Evolutionary conservation across 1,140 invertebrate genomes (phyloP).

Genomic region (Mycetomoellerius zeteki): DNA sequence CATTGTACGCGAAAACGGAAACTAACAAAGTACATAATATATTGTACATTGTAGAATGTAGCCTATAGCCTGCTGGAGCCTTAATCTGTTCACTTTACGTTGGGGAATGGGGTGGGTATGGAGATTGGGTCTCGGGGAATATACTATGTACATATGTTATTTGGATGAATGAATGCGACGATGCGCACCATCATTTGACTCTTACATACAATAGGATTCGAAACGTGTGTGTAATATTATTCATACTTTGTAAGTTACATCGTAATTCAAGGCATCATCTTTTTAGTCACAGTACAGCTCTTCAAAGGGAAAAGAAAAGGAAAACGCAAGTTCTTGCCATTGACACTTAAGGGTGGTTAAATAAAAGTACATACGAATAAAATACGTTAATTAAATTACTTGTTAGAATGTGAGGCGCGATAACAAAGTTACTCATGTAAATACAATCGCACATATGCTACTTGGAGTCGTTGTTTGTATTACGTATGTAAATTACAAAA

Average conservation of each 20-base stretch:
- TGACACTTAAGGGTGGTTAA: slow-evolving; percentile 30
- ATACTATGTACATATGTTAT: slow-evolving; percentile 87
- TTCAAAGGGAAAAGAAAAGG: slow-evolving; percentile 10
- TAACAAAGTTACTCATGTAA: slow-evolving; percentile 77
- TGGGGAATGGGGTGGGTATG: slow-evolving; percentile 70
- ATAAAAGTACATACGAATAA: slow-evolving; percentile 55
- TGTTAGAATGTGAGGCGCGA: slow-evolving; percentile 66
- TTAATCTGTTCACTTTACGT: slow-evolving; percentile 87
- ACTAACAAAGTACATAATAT: slow-evolving; percentile 83
- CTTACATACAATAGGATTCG: slow-evolving; percentile 81
- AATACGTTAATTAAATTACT: slow-evolving; percentile 60
- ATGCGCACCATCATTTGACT: slow-evolving; percentile 83
- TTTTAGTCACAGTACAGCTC: slow-evolving; percentile 43
- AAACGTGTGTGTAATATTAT: slow-evolving; percentile 83
- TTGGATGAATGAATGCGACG: slow-evolving; percentile 85
- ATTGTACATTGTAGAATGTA: slow-evolving; percentile 87
- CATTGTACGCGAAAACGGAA: slow-evolving; percentile 78
- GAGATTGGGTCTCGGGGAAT: slow-evolving; percentile 29
- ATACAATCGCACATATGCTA: slow-evolving; percentile 72
- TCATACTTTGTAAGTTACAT: slow-evolving; percentile 84
- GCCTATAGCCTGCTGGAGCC: slow-evolving; percentile 87
- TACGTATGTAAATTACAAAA: slow-evolving; percentile 85
- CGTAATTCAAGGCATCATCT: slow-evolving; percentile 79
- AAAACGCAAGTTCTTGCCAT: slow-evolving; percentile 45
- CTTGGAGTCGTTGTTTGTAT: slow-evolving; percentile 74